Evolutionary conservation across 2,888 invertebrate species (phyloP), one percentile per base, ranked within the genome.

Genomic region (Agrypnus murinus): DNA sequence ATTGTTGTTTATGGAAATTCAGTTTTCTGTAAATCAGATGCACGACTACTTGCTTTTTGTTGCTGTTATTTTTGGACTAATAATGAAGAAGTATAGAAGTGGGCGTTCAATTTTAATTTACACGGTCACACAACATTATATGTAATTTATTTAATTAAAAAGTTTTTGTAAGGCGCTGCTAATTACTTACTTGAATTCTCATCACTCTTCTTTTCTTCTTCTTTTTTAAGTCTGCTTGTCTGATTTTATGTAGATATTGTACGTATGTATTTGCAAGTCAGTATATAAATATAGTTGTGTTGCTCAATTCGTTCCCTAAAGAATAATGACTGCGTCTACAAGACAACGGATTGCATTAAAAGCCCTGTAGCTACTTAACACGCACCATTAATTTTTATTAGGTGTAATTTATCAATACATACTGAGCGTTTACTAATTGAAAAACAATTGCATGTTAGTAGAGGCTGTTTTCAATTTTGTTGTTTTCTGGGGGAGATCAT

Each of bases 301-400:
- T n/a, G n/a, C n/a, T 17, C 9, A 55, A 55, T 55, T 36, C 17
- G 55, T 36, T 55, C 17, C 1, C 17, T 36, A 55, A 55, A 55
- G 55, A 55, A 36, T 55, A 55, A 55, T 55, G 34, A 55, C 8
- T 36, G 31, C 12, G 25, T 9, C 55, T 36, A 17, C 55, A 55
- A 55, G 55, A 55, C 36, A 55, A 36, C 36, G 55, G n/a, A 55
- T 36, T 36, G 55, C 38, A 55, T 15, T 55, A 55, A 55, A 55
- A 50, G 50, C 36, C 17, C 55, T 36, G 1, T 46, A n/a, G n/a
- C n/a, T n/a, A 14, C 32, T 60, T 46, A 46, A 31, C 60, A 45
- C 45, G 45, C 60, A 4, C 34, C 53, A 64, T 53, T 64, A 64
- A 53, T 38, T 53, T 64, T 50, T 53, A 62, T 48, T 62, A 50